These are phyloP conservation scores for Lemur catta DNA, from an alignment of 2,797 vertebrate genomes.

Conservation along the genomic window DNA sequence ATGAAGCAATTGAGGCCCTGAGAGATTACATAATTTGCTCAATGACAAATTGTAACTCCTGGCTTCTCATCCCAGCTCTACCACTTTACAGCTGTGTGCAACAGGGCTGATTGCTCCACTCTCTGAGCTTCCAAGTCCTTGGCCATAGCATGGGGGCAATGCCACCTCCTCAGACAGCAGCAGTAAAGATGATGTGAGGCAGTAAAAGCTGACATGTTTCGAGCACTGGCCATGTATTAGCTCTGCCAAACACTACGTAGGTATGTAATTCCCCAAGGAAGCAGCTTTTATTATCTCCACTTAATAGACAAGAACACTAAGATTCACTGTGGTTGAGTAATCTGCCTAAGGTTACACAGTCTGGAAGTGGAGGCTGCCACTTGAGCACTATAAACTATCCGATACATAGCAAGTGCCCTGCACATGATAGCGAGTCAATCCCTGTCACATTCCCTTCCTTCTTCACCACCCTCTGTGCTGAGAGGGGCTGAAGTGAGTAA, in stretches of 20 bases:
- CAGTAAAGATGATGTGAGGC: background rate
- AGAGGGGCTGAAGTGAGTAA: slow-evolving; percentile 7
- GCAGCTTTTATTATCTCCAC: background rate
- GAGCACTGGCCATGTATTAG: background rate
- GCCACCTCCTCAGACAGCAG: background rate
- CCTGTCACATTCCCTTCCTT: background rate
- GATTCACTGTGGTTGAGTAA: background rate
- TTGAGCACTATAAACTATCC: background rate
- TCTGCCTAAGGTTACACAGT: background rate
- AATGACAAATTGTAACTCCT: background rate
- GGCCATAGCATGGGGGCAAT: background rate
- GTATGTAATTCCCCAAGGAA: slow-evolving; percentile 34
- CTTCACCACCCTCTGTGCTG: background rate
- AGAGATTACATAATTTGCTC: slow-evolving; percentile 34
- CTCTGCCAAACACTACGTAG: background rate
- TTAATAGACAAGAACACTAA: slow-evolving; percentile 33
- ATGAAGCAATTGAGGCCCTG: background rate
- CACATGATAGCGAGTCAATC: background rate
- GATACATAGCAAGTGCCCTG: background rate
- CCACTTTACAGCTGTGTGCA: slow-evolving; percentile 4
- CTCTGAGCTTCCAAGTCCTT: background rate
- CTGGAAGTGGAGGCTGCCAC: background rate
- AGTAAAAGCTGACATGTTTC: background rate
- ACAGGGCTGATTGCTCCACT: background rate
- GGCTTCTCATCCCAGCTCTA: background rate